phyloP scores from a whole-genome alignment of 2,888 invertebrate species.

The Candidula unifasciata region DNA sequence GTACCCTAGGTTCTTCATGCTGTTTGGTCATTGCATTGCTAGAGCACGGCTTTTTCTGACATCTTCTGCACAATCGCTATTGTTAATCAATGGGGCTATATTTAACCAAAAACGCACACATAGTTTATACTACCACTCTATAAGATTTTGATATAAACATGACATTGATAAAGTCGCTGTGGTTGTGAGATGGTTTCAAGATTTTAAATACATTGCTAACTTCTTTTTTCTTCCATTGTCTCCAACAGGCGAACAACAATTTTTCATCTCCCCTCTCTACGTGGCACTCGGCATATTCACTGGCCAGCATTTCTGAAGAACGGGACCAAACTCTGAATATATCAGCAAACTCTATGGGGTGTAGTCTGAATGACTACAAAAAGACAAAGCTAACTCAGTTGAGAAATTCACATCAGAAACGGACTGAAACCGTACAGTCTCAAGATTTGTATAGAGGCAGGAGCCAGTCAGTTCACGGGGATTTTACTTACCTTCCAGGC shows the following conservation, averaged over 20 bases:
- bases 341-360: not conserved
- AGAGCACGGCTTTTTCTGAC: too few relatives aligned
- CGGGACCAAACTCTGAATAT: not conserved
- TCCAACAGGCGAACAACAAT: not conserved
- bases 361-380: not conserved
- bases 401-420: not conserved
- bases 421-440: not conserved
- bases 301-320: slow-evolving; percentile 44
- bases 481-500: not conserved
- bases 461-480: slow-evolving; percentile 39
- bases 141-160: too few relatives aligned
- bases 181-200: too few relatives aligned
- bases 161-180: too few relatives aligned
- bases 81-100: too few relatives aligned
- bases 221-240: not conserved
- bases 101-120: too few relatives aligned
- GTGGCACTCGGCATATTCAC: slow-evolving; percentile 28
- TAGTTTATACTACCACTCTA: too few relatives aligned
- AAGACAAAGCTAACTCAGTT: too few relatives aligned
- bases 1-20: too few relatives aligned
- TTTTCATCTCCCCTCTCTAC: not conserved
- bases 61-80: too few relatives aligned
- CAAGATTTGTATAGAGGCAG: slow-evolving; percentile 8
- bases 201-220: not conserved
- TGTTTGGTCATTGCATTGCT: too few relatives aligned